These are phyloP conservation scores for Phoenicopterus ruber DNA, from an alignment of 2,113 vertebrate species.

Conservation along the genomic window DNA sequence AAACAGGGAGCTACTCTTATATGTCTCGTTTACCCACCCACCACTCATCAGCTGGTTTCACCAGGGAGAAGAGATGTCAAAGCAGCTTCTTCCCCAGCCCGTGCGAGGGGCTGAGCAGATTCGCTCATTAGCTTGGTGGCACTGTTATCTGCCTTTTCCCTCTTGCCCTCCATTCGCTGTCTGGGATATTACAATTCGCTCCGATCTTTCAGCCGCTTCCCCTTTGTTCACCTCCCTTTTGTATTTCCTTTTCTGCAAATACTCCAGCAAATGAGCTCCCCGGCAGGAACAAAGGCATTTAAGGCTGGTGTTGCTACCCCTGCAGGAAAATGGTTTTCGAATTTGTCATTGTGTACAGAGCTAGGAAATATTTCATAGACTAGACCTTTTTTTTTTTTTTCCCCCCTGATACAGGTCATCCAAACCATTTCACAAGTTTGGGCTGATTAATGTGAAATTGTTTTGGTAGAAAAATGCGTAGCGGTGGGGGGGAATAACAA, in stretches of 20 bases:
- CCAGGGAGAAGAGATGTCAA: not conserved
- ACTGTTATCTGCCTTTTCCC: constrained; percentile 22
- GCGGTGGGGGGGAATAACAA: not conserved
- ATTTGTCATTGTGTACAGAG: not conserved
- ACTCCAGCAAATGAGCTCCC: constrained; percentile 16
- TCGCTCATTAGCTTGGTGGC: not conserved
- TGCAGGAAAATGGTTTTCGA: not conserved
- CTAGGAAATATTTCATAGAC: not conserved
- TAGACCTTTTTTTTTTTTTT: not conserved
- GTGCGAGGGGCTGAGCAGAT: not conserved
- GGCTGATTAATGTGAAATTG: not conserved
- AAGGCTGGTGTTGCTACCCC: not conserved
- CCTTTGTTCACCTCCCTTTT: constrained; percentile 59
- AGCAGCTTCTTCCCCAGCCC: not conserved
- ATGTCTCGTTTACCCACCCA: not conserved
- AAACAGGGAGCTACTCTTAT: not conserved
- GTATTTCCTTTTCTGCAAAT: constrained; percentile 26
- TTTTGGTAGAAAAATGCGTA: not conserved
- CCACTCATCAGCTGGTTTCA: not conserved
- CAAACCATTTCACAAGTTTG: not conserved
- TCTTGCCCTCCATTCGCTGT: not conserved
- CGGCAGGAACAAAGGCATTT: constrained; percentile 24
- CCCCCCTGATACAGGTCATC: not conserved
- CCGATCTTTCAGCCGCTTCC: constrained; percentile 22
- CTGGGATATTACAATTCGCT: constrained; percentile 30